Conservation (phyloP, 2,113 vertebrate species). For the Naja naja region DNA sequence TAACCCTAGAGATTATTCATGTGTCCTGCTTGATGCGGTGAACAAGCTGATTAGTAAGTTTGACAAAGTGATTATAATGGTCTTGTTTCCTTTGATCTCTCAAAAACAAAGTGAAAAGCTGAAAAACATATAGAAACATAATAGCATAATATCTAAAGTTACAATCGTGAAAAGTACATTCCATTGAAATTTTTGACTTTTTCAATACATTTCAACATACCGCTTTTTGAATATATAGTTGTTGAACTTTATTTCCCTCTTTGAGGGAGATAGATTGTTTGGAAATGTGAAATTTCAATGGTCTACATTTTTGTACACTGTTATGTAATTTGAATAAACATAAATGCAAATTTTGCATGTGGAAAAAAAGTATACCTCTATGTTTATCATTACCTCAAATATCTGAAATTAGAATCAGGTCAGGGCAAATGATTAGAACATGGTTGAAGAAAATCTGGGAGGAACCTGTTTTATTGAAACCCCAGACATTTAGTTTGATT, state of each 20-base stretch:
- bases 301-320: neutral
- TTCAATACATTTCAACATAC: neutral
- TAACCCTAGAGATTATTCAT: neutral
- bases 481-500: neutral
- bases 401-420: neutral
- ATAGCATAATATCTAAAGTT: neutral
- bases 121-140: neutral
- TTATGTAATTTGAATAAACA: neutral
- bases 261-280: too few species aligned
- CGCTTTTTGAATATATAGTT: neutral
- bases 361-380: neutral
- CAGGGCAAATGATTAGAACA: neutral
- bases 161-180: neutral
- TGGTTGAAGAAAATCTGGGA: neutral
- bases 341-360: neutral
- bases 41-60: neutral
- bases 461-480: neutral
- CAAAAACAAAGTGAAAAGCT: neutral
- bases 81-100: neutral
- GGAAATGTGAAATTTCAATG: neutral
- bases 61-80: neutral
- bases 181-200: neutral
- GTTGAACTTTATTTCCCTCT: too few species aligned
- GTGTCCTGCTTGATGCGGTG: neutral
- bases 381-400: neutral